phyloP scores from a whole-genome alignment of 2,113 vertebrate genomes.

The Falcunculus frontatus region DNA sequence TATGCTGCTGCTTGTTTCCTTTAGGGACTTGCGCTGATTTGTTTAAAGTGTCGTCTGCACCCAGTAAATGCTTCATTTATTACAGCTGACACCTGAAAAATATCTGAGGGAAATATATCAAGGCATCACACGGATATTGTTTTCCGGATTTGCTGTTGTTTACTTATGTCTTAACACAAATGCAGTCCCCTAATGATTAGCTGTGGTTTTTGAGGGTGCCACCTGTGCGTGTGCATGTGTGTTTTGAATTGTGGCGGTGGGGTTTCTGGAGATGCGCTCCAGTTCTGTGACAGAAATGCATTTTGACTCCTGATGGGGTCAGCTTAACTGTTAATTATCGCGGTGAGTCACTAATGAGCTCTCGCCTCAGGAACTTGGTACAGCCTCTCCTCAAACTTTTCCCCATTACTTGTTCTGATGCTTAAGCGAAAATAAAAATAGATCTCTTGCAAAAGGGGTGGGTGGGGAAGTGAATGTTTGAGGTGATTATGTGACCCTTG shows the following conservation, averaged over 20 bases:
- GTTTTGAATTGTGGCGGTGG: accelerated
- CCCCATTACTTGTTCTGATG: slow-evolving; percentile 23
- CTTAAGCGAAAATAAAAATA: slow-evolving; percentile 45
- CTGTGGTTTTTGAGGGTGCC: neutral
- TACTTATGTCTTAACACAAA: neutral
- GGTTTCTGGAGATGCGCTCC: neutral
- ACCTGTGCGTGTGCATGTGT: neutral
- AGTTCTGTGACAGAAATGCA: neutral
- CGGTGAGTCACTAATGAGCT: slow-evolving; percentile 44
- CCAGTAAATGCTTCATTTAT: slow-evolving; percentile 69
- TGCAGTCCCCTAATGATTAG: neutral
- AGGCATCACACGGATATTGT: neutral
- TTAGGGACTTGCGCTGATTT: slow-evolving; percentile 52
- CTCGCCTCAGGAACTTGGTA: neutral
- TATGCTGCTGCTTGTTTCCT: slow-evolving; percentile 58
- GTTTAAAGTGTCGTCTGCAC: slow-evolving; percentile 65
- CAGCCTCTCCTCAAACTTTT: neutral
- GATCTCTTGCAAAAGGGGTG: neutral
- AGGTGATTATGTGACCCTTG: neutral
- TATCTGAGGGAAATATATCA: slow-evolving; percentile 3
- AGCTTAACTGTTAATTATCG: slow-evolving; percentile 32
- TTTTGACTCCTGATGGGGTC: slow-evolving; percentile 43
- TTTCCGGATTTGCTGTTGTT: slow-evolving; percentile 13
- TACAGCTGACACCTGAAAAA: slow-evolving; percentile 59
- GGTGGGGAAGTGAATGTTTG: neutral